A percentile compares a stretch with the other conserved stretches of the same genome.
Conservation (phyloP, 2,113 vertebrate genomes). For the Neomonachus schauinslandi region DNA sequence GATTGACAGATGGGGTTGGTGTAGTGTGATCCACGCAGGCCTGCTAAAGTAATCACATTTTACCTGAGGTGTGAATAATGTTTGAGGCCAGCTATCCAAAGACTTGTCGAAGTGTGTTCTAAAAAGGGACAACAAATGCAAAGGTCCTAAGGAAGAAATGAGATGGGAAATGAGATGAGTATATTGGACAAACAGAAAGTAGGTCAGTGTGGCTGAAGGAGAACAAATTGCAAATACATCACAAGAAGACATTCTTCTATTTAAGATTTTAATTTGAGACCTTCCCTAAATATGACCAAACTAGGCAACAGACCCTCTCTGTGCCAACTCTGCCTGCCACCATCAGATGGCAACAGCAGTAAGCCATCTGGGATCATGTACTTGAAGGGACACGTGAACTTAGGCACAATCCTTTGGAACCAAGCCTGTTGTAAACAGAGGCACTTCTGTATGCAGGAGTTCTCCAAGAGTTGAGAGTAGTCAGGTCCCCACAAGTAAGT, state of each 20-base stretch:
- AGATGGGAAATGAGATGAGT: background rate
- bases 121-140: background rate
- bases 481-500: background rate
- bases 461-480: background rate
- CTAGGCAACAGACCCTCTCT: background rate
- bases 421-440: background rate
- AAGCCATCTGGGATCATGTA: background rate
- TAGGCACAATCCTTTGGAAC: background rate
- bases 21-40: background rate
- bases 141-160: background rate
- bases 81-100: background rate
- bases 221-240: background rate
- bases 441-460: background rate
- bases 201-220: background rate
- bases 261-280: slow-evolving; percentile 3
- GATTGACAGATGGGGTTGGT: background rate
- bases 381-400: background rate
- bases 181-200: background rate
- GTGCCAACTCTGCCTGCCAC: background rate
- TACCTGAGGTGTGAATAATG: background rate
- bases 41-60: background rate
- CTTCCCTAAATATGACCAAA: background rate
- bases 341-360: background rate
- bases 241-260: background rate
- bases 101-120: background rate